Conservation (phyloP, 2,797 vertebrate species). For the Picus viridis region DNA sequence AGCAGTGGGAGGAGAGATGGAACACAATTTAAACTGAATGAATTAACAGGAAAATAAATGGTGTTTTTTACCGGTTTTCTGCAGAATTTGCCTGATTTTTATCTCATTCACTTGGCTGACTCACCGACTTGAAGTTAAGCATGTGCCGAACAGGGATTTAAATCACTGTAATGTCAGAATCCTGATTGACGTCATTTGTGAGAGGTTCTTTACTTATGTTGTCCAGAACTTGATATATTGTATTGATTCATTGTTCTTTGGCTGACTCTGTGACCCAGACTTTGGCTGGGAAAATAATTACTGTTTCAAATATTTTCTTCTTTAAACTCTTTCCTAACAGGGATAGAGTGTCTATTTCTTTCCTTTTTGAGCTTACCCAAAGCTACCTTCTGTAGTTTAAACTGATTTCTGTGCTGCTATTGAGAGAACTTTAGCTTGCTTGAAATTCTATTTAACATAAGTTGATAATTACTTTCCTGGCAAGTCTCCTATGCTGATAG, state of each 20-base stretch:
- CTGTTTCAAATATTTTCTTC: slow-evolving; percentile 1
- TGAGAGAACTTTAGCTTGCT: neutral
- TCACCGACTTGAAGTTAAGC: neutral
- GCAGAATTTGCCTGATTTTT: neutral
- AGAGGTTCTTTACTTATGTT: neutral
- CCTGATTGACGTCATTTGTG: neutral
- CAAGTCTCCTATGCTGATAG: slow-evolving; percentile 8
- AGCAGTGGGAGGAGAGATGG: rapidly evolving
- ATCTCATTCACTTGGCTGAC: neutral
- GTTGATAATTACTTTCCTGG: slow-evolving; percentile 47
- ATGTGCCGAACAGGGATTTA: neutral
- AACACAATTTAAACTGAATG: neutral
- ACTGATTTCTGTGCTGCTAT: neutral
- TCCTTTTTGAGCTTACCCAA: neutral
- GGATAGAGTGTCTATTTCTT: neutral
- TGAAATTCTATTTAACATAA: neutral
- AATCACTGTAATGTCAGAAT: slow-evolving; percentile 11
- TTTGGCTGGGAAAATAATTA: slow-evolving; percentile 50
- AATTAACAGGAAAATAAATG: neutral
- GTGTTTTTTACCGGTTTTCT: neutral
- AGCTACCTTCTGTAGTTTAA: neutral
- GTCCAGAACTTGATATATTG: neutral
- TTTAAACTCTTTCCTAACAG: neutral
- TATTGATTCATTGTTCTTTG: slow-evolving; percentile 42
- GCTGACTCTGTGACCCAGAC: neutral